Base-by-base conservation (phyloP, 92 coral and sea anemone genomes). In the Chrysogorgia sp. region DNA sequence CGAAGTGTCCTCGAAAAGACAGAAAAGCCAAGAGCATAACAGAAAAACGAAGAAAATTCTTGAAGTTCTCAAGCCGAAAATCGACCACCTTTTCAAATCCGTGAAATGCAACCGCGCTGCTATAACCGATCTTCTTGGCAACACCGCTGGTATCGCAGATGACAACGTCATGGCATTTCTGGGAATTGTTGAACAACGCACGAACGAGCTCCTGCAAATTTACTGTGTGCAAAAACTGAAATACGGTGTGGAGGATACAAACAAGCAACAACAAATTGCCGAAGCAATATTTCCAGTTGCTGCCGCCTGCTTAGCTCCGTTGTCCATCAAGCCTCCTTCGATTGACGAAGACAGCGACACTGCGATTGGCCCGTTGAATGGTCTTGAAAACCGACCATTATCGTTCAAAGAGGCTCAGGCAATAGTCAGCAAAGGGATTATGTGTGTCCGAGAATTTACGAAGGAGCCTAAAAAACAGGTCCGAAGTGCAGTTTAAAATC, bases 151-250 rank as follows among this genome's bases (percentile, higher is more conserved):
- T 1, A 85, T 90, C 12, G 86, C 88, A 34, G 99, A 96, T 52
- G 89, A 92, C 63, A 96, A 96, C 71, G 79, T 87, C 28, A 58
- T 92, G 79, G 92, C 89, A 75, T 96, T 89, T 69, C 74, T 96
- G 40, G 99, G 99, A 10, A 89, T 96, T 58, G 63, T 94, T 7
- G 98, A 94, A 85, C 98, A 94, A 76, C 92, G 90, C 57, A 89
- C 96, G 72, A 94, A 94, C 55, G 90, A 89, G 59, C 71, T 89
- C 13, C 83, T 96, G 19, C 97, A 89, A 69, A 72, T 85, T 19
- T 71, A 84, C 45, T 91, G 96, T 10, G 58, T 92, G 14, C 80
- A 84, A 29, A 87, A 83, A 64, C 68, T 90, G 32, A 96, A 96
- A 59, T 58, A 59, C 22, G 77, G 76, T 2, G 71, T 83, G n/a